Evolutionary conservation across 2,113 vertebrate species (phyloP).

Genomic region (Dinomys branickii): DNA sequence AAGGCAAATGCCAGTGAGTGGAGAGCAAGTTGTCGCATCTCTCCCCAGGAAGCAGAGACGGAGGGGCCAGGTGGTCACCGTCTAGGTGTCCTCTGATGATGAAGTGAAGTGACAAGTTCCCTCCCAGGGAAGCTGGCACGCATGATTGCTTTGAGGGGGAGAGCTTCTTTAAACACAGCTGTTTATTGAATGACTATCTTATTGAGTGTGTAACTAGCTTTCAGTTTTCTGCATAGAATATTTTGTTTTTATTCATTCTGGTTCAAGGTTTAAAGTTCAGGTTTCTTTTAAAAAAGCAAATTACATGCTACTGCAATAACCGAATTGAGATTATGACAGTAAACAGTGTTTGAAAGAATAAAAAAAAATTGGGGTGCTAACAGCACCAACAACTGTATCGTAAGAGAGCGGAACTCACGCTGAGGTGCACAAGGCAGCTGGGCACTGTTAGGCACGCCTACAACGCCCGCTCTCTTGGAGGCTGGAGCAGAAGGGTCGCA

Average conservation of each 20-base stretch:
- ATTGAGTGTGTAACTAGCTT: background rate
- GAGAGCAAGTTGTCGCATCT: background rate
- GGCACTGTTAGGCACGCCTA: background rate
- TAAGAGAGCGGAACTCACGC: background rate
- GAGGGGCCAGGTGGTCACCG: accelerated
- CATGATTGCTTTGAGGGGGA: background rate
- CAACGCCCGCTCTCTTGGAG: background rate
- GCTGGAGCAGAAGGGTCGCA: background rate
- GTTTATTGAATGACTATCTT: background rate
- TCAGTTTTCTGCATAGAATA: background rate
- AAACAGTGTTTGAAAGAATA: background rate
- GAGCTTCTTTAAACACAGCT: background rate
- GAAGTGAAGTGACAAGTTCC: background rate
- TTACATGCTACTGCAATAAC: background rate
- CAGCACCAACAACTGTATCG: background rate
- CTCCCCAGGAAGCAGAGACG: background rate
- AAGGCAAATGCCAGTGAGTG: background rate
- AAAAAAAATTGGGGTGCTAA: background rate
- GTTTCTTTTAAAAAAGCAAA: background rate
- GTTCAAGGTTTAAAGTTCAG: conserved; percentile 24
- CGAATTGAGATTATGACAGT: background rate
- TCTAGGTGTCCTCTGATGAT: background rate
- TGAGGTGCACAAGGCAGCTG: background rate
- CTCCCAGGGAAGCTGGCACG: too few relatives aligned
- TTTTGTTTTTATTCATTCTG: background rate